Evolutionary conservation across 35 echinoderm and acorn worm species (phyloP), one percentile per base, ranked within the genome.

Genomic region (Diadema setosum): DNA sequence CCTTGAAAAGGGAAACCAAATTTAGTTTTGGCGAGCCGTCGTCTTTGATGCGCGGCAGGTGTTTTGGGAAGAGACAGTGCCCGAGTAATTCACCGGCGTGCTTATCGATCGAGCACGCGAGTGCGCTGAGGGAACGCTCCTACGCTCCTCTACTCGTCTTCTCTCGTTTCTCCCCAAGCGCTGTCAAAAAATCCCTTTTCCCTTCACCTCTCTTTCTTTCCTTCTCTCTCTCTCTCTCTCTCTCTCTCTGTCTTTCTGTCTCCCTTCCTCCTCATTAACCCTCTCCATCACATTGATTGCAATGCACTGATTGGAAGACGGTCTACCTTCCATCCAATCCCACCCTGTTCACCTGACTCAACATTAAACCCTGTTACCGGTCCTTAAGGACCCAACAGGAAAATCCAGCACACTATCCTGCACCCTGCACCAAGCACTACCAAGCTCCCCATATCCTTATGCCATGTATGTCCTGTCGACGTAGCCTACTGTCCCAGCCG

Each of bases 41-140:
- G 30, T 33, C 63, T 67, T 67, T 26, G 63, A 16, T n/a, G 37
- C 63, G 63, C 63, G 63, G 63, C 73, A 78, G 73, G 73, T 78
- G 73, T 78, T 78, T 41, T 44, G 44, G 63, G 37, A n/a, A 67
- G 5, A 67, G 63, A 78, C 73, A 41, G 11, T 31, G 40, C 73
- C 30, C 26, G 73, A 41, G 73, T 44, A 78, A 78, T 78, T 78
- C 73, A 78, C 40, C 40, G 36, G 40, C 73, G 73, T 44, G 73
- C 73, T 78, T 78, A 78, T 78, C 73, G 73, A 78, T 78, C 73
- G 73, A 15, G 73, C 17, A 78, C 33, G 33, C 35, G 73, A 44
- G 40, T 21, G 73, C 73, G 73, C 33, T 43, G 9, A 36, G 73
- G 63, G 27, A 34, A 67, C 63, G 63, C 63, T 67, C 37, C 63